phyloP scores from a whole-genome alignment of 2,797 vertebrate genomes.

The Sciaenops ocellatus region DNA sequence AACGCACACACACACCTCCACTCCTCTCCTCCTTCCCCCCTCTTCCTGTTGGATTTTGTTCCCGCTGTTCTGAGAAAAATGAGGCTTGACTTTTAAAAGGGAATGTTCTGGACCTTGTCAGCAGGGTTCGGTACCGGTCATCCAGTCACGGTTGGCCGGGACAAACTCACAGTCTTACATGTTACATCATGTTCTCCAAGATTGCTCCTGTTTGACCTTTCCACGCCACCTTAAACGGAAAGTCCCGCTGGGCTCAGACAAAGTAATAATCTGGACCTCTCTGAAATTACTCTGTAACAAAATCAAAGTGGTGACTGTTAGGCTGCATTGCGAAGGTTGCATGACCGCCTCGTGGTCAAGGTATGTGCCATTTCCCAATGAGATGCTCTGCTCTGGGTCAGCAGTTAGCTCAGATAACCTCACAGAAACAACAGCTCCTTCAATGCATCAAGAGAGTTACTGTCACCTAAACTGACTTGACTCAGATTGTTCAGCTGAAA shows the following conservation, averaged over 20 bases:
- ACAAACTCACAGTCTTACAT: constrained; percentile 34
- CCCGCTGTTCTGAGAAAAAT: constrained; percentile 73
- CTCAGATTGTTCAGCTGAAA: not conserved
- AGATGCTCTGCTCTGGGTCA: not conserved
- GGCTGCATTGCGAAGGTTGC: not conserved
- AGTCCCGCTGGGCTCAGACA: constrained; percentile 32
- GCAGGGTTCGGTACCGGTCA: constrained; percentile 62
- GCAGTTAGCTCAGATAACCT: not conserved
- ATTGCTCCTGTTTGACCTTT: constrained; percentile 69
- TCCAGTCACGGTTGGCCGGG: constrained; percentile 23
- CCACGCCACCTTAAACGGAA: constrained; percentile 41
- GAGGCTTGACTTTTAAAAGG: constrained; percentile 65
- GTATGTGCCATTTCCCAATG: constrained; percentile 6
- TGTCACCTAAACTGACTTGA: not conserved
- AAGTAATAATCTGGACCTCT: constrained; percentile 41
- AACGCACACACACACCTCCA: constrained; percentile 18
- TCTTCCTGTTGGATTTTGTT: constrained; percentile 69
- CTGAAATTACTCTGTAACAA: constrained; percentile 20
- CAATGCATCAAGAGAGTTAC: not conserved
- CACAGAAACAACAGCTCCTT: not conserved
- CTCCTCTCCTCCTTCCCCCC: constrained; percentile 1
- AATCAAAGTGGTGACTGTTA: constrained; percentile 12
- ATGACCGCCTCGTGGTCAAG: not conserved
- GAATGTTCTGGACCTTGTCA: constrained; percentile 75
- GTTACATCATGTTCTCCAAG: constrained; percentile 56